Conservation (phyloP, 2,113 vertebrate species). For the Pristiophorus japonicus region DNA sequence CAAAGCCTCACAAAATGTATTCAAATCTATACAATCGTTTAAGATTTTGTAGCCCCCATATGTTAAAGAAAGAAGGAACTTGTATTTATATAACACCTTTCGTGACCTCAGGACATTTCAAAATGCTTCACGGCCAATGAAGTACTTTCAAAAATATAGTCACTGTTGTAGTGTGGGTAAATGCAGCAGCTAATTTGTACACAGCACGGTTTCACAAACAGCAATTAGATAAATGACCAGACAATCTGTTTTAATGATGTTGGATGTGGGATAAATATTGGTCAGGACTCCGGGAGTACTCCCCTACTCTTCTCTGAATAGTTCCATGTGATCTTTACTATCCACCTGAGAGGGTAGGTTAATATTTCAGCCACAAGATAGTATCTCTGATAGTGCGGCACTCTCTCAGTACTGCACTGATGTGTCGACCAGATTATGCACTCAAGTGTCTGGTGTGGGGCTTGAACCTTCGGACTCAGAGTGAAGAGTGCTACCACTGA, state of each 20-base stretch:
- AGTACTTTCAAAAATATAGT: neutral
- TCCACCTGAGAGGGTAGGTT: neutral
- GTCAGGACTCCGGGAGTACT: no score
- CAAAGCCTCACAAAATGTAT: neutral
- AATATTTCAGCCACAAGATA: neutral
- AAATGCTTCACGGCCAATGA: neutral
- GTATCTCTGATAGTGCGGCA: neutral
- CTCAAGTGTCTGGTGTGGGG: neutral
- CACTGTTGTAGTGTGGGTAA: no score
- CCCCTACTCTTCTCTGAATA: neutral
- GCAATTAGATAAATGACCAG: neutral
- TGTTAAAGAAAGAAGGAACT: neutral
- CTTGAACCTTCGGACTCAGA: neutral
- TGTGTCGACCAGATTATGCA: neutral
- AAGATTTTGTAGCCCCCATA: neutral
- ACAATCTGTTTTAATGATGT: neutral
- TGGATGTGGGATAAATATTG: neutral
- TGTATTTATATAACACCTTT: neutral
- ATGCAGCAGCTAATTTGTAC: neutral
- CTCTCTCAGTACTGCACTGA: neutral
- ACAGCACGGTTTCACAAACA: neutral
- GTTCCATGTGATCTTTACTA: neutral
- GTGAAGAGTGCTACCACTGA: neutral
- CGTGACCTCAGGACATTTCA: neutral
- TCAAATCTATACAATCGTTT: neutral